Evolutionary conservation across 1,140 invertebrate genomes (phyloP).

Genomic region (Stratiolaelaps scimitus): DNA sequence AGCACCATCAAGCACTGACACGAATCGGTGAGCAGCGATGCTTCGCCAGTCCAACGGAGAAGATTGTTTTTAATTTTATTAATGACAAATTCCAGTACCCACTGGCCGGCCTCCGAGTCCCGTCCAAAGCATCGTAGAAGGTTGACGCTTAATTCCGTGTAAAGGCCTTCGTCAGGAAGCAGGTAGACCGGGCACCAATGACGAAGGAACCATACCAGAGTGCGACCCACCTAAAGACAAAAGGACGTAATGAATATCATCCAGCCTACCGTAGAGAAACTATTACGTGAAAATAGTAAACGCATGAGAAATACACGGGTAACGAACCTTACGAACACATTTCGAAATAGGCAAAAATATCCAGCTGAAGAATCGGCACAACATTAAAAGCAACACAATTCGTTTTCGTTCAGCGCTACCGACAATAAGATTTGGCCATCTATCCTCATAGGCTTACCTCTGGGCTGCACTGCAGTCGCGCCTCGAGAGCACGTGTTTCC

Average conservation of each 20-base stretch:
- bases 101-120: conserved; percentile 48
- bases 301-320: no score
- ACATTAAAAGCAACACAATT: no score
- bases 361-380: no score
- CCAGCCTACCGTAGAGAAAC: no score
- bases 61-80: conserved; percentile 51
- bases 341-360: no score
- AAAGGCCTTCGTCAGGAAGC: conserved; percentile 51
- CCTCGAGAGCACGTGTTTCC: conserved; percentile 51
- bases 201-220: conserved; percentile 64
- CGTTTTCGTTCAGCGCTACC: no score
- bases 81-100: conserved; percentile 52
- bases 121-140: conserved; percentile 51
- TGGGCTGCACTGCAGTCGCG: conserved; percentile 33
- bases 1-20: conserved; percentile 48
- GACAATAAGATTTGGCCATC: no score
- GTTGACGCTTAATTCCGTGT: conserved; percentile 49
- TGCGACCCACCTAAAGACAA: conserved; percentile 65
- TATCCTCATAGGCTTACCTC: background rate
- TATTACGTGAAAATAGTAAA: no score
- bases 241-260: conserved; percentile 42
- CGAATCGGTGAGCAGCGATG: conserved; percentile 48
- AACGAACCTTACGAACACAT: no score
- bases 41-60: conserved; percentile 48
- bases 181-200: conserved; percentile 63